Percentiles rank a stretch among this genome's conserved stretches.
Evolutionary conservation across 2,888 invertebrate genomes (phyloP).

Genomic region (Xestia rhomboidea): DNA sequence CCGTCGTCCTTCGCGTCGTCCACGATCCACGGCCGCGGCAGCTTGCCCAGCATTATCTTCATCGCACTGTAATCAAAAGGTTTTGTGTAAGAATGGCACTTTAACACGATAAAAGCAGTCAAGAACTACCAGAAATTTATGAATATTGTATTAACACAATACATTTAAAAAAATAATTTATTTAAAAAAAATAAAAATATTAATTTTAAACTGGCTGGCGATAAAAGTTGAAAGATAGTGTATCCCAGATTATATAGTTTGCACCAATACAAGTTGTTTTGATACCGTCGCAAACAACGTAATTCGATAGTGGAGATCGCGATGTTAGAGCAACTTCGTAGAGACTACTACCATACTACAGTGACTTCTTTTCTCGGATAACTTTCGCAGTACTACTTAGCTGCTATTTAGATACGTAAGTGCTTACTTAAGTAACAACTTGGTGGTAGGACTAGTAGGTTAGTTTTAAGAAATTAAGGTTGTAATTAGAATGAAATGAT

Average conservation of each 20-base stretch:
- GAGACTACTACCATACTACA: constrained; percentile 22
- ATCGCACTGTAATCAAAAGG: constrained; percentile 94
- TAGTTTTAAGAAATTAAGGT: not conserved
- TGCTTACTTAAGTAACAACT: constrained; percentile 3
- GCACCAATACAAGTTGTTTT: constrained; percentile 48
- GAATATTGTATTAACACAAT: not conserved
- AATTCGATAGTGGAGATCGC: constrained; percentile 48
- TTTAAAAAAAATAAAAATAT: no score
- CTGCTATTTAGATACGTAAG: constrained; percentile 17
- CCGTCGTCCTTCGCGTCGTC: constrained; percentile 99
- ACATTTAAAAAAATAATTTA: not conserved
- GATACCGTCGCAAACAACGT: constrained; percentile 55
- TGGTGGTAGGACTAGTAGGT: not conserved
- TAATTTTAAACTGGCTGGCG: constrained; percentile 23
- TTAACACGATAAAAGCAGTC: not conserved
- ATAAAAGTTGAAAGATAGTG: constrained; percentile 33
- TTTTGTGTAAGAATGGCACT: not conserved
- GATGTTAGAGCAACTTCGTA: constrained; percentile 36
- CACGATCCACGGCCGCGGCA: constrained; percentile 98
- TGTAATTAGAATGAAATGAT: not conserved
- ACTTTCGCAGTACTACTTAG: constrained; percentile 20
- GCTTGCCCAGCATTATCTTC: constrained; percentile 97
- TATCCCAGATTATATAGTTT: constrained; percentile 37
- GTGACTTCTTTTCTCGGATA: constrained; percentile 32
- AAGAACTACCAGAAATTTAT: not conserved